Evolutionary conservation across 30 jellyfish, hydroid and myxozoan genomes (phyloP), one percentile per base, ranked within the genome.

Genomic region (Turritopsis rubra): DNA sequence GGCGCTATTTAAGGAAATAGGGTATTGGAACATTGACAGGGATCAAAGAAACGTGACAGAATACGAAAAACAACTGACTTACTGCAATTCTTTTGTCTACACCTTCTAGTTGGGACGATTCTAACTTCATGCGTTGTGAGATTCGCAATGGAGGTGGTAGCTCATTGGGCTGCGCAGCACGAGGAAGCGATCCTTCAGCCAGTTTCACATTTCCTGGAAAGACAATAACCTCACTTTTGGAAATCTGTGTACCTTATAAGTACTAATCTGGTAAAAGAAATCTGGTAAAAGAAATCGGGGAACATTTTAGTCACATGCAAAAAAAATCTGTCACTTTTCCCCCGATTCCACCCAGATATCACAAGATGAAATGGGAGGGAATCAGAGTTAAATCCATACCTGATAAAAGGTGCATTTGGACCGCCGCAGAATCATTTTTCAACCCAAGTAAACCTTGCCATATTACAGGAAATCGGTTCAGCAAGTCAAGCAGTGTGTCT

Each of bases 361-460:
- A n/a, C 18, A n/a, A 54, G 19, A 16, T 54, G 18, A 54, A n/a
- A 16, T 54, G 19, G 72, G n/a, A n/a, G n/a, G 18, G n/a, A n/a
- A 54, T 18, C 72, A n/a, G n/a, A 54, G 72, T 54, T 54, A 18
- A n/a, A 54, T 18, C 18, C 79, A 0, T 79, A 93, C 99, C 99
- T 88, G 99, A 93, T 25, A 93, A 76, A 73, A 80, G 89, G 82
- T 93, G 99, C 99, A 93, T 93, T 79, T 93, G 99, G 21, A 93
- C 96, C 5, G 99, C 99, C 54, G 99, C 99, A n/a, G 99, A 83
- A 76, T 93, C 96, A 60, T 93, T 88, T 87, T 93, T 93, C 81
- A 93, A 79, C 26, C 97, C 99, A 72, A 93, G 84, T 80, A 93
- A 71, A 17, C 99, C 99, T 78, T 93, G 99, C 99, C 99, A 93